These are phyloP conservation scores for Ridgeia piscesae DNA, from an alignment of 1,140 invertebrate genomes.

Conservation along the genomic window DNA sequence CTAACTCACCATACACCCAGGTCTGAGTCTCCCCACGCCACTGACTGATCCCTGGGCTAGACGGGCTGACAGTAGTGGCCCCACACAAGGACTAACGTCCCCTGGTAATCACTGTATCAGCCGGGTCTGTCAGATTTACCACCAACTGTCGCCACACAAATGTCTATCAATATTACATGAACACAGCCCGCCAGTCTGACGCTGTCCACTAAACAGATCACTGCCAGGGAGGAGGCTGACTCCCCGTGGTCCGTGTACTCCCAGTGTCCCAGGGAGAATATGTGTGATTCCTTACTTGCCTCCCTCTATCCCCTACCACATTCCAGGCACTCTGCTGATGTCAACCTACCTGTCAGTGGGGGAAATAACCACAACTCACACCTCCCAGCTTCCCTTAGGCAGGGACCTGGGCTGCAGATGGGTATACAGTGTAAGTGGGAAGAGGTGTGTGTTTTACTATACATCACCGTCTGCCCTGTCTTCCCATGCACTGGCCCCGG, in stretches of 20 bases:
- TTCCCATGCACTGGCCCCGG: background rate
- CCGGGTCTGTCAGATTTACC: background rate
- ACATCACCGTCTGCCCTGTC: background rate
- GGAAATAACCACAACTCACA: background rate
- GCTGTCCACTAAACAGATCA: background rate
- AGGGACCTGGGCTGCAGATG: background rate
- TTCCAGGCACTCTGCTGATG: background rate
- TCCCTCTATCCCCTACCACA: background rate
- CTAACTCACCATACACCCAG: background rate
- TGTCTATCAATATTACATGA: conserved; percentile 2
- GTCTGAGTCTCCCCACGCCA: too few species aligned
- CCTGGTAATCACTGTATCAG: background rate
- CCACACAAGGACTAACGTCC: too few species aligned
- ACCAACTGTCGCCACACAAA: background rate
- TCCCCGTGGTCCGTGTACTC: too few species aligned
- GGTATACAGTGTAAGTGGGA: background rate
- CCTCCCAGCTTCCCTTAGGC: background rate
- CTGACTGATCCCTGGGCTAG: background rate
- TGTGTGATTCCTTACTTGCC: background rate
- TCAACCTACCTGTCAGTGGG: background rate
- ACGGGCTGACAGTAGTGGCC: background rate
- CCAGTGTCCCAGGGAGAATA: too few species aligned
- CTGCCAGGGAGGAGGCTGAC: too few species aligned
- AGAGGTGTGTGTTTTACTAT: background rate
- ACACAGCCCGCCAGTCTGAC: background rate